Conservation (phyloP, 2,113 vertebrate species). For the Suncus etruscus region DNA sequence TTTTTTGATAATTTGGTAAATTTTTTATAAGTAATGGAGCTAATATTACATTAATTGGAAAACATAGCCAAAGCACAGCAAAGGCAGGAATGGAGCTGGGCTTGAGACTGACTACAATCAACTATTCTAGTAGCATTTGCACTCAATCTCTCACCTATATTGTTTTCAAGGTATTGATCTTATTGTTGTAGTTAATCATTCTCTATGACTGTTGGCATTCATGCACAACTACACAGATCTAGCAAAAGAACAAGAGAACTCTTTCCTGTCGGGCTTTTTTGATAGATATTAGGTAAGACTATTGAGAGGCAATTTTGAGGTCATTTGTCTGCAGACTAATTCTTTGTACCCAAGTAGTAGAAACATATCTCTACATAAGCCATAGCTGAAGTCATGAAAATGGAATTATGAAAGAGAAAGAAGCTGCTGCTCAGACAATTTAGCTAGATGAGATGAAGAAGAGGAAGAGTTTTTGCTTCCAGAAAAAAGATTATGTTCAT, state of each 20-base stretch:
- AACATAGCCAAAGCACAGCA: background rate
- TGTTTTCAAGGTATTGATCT: slow-evolving; percentile 7
- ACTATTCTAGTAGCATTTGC: background rate
- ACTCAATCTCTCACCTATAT: background rate
- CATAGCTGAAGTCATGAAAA: background rate
- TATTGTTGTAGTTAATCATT: background rate
- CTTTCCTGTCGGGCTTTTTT: background rate
- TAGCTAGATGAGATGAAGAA: background rate
- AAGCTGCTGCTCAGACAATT: background rate
- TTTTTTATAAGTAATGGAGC: background rate
- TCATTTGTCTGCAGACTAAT: background rate
- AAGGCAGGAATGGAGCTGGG: background rate
- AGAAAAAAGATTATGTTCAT: background rate
- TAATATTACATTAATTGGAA: slow-evolving; percentile 14
- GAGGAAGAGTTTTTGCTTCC: background rate
- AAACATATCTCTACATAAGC: background rate
- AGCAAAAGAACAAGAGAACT: background rate
- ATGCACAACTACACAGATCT: background rate
- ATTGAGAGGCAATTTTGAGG: background rate
- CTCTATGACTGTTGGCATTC: background rate
- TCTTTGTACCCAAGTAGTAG: background rate
- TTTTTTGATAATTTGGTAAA: too few relatives aligned
- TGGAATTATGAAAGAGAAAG: background rate
- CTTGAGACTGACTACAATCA: background rate
- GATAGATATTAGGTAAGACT: background rate